These are phyloP conservation scores for Polylopha cassiicola DNA, from an alignment of 2,888 invertebrate species.

Conservation along the genomic window DNA sequence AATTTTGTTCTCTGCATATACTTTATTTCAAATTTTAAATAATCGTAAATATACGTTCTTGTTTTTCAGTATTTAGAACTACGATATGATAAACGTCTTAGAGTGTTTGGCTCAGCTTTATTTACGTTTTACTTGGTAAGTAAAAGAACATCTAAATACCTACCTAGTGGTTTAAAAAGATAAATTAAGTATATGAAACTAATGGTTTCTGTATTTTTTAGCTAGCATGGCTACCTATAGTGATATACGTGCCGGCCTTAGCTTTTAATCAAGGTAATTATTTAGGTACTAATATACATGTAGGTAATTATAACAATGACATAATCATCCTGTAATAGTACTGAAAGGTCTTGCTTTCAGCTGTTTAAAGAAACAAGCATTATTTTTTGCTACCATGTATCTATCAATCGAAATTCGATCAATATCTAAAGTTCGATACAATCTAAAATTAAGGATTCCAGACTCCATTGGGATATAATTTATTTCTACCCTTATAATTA, in stretches of 20 bases:
- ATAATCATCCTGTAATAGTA: too few species aligned
- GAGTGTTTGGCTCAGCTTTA: conserved; percentile 81
- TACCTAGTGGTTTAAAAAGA: not conserved
- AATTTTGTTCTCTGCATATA: not conserved
- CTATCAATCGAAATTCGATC: too few species aligned
- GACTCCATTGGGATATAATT: too few species aligned
- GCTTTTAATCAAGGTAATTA: conserved; percentile 82
- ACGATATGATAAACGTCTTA: conserved; percentile 80
- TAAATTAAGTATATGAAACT: not conserved
- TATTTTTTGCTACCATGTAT: too few species aligned
- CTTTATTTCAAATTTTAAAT: conserved; percentile 2
- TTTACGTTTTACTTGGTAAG: conserved; percentile 81
- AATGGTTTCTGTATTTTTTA: conserved; percentile 43
- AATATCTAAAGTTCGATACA: too few species aligned
- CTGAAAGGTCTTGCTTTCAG: too few species aligned
- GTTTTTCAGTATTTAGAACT: conserved; percentile 79
- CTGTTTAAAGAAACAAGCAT: too few species aligned
- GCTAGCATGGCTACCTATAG: conserved; percentile 84
- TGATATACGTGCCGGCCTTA: conserved; percentile 84
- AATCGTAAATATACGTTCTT: conserved; percentile 5
- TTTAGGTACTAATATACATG: conserved; percentile 8
- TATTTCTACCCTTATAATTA: too few species aligned
- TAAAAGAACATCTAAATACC: too few species aligned
- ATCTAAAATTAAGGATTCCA: too few species aligned
- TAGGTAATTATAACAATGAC: too few species aligned